phyloP scores from a whole-genome alignment of 2,113 vertebrate species.

The Dipodomys spectabilis region DNA sequence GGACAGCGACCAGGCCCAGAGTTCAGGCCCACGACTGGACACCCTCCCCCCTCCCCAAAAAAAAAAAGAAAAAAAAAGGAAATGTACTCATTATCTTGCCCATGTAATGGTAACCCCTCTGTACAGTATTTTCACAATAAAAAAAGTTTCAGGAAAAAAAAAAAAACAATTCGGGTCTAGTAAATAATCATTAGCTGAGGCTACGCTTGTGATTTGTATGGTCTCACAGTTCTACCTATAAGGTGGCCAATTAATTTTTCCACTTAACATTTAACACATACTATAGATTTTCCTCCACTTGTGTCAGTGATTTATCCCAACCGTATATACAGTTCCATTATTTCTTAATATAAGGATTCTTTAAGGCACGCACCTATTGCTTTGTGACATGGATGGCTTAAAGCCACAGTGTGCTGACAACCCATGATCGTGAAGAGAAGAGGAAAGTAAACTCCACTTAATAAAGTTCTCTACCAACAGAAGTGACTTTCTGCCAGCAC shows the following conservation, averaged over 20 bases:
- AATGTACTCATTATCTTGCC: no score
- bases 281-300: conserved; percentile 31
- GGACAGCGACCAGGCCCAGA: no score
- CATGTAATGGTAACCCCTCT: no score
- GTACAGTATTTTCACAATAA: no score
- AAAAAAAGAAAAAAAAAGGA: no score
- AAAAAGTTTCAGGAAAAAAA: no score
- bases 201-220: conserved; percentile 7
- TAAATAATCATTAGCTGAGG: neutral
- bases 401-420: conserved; percentile 76
- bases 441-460: no score
- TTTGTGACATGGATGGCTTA: conserved; percentile 74
- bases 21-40: no score
- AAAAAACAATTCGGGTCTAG: neutral
- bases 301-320: conserved; percentile 62
- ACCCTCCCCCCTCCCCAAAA: no score
- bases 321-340: neutral
- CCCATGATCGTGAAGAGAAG: neutral
- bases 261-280: neutral
- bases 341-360: conserved; percentile 66
- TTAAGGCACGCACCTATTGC: conserved; percentile 67
- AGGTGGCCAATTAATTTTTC: conserved; percentile 28
- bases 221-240: neutral
- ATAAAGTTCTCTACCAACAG: no score
- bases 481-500: neutral